These are phyloP conservation scores for Lepidocolaptes lacrymiger DNA, from an alignment of 2,797 vertebrate species.

Conservation along the genomic window DNA sequence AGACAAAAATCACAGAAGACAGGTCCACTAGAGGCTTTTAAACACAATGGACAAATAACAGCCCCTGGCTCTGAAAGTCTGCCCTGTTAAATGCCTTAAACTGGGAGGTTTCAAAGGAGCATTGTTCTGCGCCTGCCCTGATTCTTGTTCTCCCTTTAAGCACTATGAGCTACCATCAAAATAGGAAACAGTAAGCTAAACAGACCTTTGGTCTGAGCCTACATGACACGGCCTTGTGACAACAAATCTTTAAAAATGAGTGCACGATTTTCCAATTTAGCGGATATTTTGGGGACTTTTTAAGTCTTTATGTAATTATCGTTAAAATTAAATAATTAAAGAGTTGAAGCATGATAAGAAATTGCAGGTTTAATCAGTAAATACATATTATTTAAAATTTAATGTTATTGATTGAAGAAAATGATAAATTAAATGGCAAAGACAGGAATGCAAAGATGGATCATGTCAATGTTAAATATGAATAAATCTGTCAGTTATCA, in stretches of 20 bases:
- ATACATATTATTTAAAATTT: neutral
- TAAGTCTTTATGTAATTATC: neutral
- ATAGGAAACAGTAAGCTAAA: neutral
- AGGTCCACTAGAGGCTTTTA: neutral
- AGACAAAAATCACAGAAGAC: neutral
- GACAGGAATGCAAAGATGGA: neutral
- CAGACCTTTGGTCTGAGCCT: neutral
- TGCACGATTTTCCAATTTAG: neutral
- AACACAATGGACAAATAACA: conserved; percentile 1
- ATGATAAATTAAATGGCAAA: neutral
- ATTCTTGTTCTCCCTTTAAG: neutral
- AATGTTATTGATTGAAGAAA: neutral
- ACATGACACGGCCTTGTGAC: neutral
- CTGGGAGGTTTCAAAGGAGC: neutral
- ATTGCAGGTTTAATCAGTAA: neutral
- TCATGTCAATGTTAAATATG: neutral
- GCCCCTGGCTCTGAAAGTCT: conserved; percentile 7
- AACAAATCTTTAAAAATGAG: neutral
- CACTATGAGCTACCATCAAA: neutral
- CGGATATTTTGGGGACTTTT: neutral
- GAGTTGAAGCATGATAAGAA: neutral
- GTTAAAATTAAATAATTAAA: neutral
- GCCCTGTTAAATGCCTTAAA: conserved; percentile 20
- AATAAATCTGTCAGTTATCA: neutral
- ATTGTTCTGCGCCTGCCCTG: neutral